Base-by-base conservation (phyloP, 2,113 vertebrate genomes). In the Gadus macrocephalus region DNA sequence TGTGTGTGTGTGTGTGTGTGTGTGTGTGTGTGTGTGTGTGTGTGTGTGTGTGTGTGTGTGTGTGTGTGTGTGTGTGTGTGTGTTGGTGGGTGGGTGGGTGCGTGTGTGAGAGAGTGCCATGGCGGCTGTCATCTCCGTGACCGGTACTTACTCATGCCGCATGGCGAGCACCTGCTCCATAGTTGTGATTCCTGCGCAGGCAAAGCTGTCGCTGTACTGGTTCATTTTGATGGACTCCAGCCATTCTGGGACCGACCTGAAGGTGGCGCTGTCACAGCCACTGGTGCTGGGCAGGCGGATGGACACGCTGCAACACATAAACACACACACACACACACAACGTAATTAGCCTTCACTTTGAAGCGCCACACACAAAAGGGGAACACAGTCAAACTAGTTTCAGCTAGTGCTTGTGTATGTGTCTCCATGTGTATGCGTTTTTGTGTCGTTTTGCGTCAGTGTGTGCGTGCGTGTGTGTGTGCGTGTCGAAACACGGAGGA, bases 141-240 rank as follows among this genome's bases (percentile, higher is more conserved):
- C 77, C 80, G 78, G 64, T 49, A 96, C 97, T 98, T 91, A 99
- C 97, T 98, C 95, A 3, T 85, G 91, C 85, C 89, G 95, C 92
- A 99, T 92, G 89, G 93, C 90, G 62, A 94, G 91, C 88, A 98
- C 95, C 83, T 98, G 95, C 86, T 98, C 96, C 31, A 98, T 95
- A 89, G 86, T 91, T 0, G 90, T 94, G 90, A 96, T 93, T 62
- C 95, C 96, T 0, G 95, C 93, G 0, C 92, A 88, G 73, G 90
- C 77, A 68, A 99, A 99, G 88, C 94, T 93, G 49, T 98, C 95
- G 0, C 89, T 92, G 88, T 99, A 99, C 79, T 98, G 96, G 58
- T 92, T 91, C 97, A 98, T 98, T 76, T 94, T 94, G 88, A 99
- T 97, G 81, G 96, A 98, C 64, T 96, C 97, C 66, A 99, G 89